phyloP scores from a whole-genome alignment of 2,888 invertebrate genomes.

The Eubasilissa splendida region DNA sequence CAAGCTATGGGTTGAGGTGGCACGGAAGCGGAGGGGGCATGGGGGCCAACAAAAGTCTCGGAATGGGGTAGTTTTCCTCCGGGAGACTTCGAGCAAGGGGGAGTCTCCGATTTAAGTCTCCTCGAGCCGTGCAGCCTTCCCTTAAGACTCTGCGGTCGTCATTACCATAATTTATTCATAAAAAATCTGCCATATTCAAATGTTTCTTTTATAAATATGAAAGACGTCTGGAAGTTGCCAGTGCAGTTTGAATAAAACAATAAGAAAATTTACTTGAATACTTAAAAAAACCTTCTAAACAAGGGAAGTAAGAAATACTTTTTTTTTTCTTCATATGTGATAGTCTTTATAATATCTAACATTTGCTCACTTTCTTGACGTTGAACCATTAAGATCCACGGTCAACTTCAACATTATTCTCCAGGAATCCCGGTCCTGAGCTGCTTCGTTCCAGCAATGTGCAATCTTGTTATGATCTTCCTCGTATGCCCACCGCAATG shows the following conservation, averaged over 20 bases:
- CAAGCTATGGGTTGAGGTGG: neutral
- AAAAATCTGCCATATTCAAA: constrained; percentile 31
- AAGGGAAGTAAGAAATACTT: neutral
- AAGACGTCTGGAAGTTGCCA: neutral
- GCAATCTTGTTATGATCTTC: too few species aligned
- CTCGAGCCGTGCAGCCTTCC: constrained; percentile 9
- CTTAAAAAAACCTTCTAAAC: neutral
- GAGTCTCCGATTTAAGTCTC: constrained; percentile 30
- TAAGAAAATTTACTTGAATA: neutral
- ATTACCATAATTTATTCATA: constrained; percentile 47
- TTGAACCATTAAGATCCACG: too few species aligned
- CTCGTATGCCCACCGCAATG: too few species aligned
- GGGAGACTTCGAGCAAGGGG: constrained; percentile 29
- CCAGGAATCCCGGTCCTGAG: too few species aligned
- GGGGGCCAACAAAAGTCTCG: constrained; percentile 12
- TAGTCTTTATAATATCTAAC: too few species aligned
- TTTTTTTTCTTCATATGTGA: too few species aligned
- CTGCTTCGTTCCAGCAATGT: too few species aligned
- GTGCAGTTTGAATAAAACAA: constrained; percentile 8
- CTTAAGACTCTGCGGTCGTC: constrained; percentile 36
- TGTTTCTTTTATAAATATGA: constrained; percentile 18
- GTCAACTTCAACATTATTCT: too few species aligned
- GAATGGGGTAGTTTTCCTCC: constrained; percentile 31
- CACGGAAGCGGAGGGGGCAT: neutral
- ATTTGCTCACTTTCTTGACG: too few species aligned